These are phyloP conservation scores for Platyrinchus mystaceus DNA, from an alignment of 2,797 vertebrate species.

Conservation along the genomic window DNA sequence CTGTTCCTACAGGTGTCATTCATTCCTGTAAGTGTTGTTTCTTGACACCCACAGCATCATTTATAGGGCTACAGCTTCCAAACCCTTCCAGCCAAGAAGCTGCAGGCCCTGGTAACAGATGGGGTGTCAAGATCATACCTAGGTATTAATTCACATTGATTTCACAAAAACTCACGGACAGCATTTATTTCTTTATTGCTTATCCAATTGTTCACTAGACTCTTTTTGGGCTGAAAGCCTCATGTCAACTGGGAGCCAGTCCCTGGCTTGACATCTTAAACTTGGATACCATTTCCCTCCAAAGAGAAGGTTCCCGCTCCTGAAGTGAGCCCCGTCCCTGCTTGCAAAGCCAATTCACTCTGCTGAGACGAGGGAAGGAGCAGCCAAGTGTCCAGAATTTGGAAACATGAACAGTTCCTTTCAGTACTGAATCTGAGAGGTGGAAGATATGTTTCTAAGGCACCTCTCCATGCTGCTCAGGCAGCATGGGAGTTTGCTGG, in stretches of 20 bases:
- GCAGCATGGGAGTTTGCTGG: background rate
- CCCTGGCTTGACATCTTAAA: background rate
- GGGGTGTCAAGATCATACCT: background rate
- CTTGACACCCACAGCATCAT: background rate
- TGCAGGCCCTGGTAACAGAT: background rate
- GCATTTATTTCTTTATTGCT: background rate
- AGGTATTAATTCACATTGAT: background rate
- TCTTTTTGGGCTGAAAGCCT: background rate
- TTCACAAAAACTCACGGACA: background rate
- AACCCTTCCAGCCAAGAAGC: background rate
- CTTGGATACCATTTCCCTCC: rapidly evolving
- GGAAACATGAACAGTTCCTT: background rate
- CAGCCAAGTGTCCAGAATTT: background rate
- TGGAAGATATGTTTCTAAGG: background rate
- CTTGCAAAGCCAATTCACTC: background rate
- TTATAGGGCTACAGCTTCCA: background rate
- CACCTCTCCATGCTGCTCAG: background rate
- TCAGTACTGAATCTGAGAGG: background rate
- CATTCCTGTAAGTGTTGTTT: background rate
- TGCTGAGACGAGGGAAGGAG: background rate
- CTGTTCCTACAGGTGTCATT: background rate
- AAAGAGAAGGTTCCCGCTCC: background rate
- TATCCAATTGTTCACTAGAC: background rate
- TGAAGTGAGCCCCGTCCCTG: background rate
- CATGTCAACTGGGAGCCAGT: background rate